Evolutionary conservation across 1,140 invertebrate species (phyloP).

Genomic region (Euura saliciscinereae): DNA sequence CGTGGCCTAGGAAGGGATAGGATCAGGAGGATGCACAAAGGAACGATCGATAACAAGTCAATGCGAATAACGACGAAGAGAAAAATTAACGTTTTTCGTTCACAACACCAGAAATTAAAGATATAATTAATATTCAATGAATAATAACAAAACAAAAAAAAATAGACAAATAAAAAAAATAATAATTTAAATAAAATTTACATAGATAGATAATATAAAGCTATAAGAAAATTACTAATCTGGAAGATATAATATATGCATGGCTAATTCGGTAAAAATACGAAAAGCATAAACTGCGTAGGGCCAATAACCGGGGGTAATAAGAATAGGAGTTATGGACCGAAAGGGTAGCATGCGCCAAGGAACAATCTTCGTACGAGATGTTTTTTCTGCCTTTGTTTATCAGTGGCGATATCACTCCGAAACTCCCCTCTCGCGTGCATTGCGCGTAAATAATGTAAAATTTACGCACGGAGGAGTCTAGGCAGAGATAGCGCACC

Average conservation of each 20-base stretch:
- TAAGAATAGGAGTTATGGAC: constrained; percentile 11
- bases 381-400: constrained; percentile 30
- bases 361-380: constrained; percentile 27
- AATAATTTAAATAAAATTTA: constrained; percentile 9
- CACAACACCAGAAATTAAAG: constrained; percentile 15
- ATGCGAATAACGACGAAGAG: constrained; percentile 15
- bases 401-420: constrained; percentile 34
- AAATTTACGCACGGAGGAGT: constrained; percentile 32
- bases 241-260: constrained; percentile 14
- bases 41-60: constrained; percentile 35
- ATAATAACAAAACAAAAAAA: constrained; percentile 14
- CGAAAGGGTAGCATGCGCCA: constrained; percentile 27
- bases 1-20: constrained; percentile 73
- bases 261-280: constrained; percentile 22
- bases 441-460: neutral
- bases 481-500: constrained; percentile 39
- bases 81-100: constrained; percentile 1
- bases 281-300: constrained; percentile 40
- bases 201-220: constrained; percentile 10
- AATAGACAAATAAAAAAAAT: neutral
- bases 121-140: constrained; percentile 13
- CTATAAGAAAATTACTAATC: constrained; percentile 8
- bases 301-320: constrained; percentile 23
- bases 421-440: constrained; percentile 41
- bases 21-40: constrained; percentile 54